Evolutionary conservation across 1,140 invertebrate genomes (phyloP), one percentile per base, ranked within the genome.

Genomic region (Rhopalosiphum padi): DNA sequence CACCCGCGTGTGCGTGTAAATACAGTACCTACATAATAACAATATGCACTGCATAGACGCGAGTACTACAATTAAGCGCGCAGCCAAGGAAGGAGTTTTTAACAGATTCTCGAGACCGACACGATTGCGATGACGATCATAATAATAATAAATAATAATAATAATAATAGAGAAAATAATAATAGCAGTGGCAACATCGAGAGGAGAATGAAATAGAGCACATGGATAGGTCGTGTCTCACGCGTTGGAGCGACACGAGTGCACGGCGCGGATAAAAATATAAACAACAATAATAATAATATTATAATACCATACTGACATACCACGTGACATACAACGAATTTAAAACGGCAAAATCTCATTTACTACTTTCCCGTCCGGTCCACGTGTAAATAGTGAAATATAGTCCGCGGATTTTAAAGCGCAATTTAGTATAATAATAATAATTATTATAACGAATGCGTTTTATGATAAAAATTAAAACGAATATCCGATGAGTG

Each of bases 151-250:
- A 89, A 51, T 89, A 48, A 51, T 88, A 87, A 87, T 51, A 51
- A 46, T 88, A 88, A 23, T 30, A n/a, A 48, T 87, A 48, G 46
- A n/a, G n/a, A 46, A 35, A 88, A 23, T 30, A n/a, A 87, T 23
- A 48, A 46, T 23, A 37, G 51, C n/a, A 23, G 35, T 53, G 87
- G 60, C 60, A 25, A 35, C 35, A 55, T 55, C 37, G 37, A 55
- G 88, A 41, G 35, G 37, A 89, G 41, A 89, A 41, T 55, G 48
- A 55, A 89, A 89, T 89, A 89, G 51, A 55, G 35, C n/a, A 41
- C 25, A 4, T 3, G 11, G 85, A 35, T 18, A 30, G 21, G 53
- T 41, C 88, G 48, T 89, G 88, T 55, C 51, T 89, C 35, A 89
- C 88, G 37, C 53, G 37, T 35, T 35, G 37, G 35, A 89, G 9